Base-by-base conservation (phyloP, 64 coral and sea anemone species). In the Stichodactyla helianthus region DNA sequence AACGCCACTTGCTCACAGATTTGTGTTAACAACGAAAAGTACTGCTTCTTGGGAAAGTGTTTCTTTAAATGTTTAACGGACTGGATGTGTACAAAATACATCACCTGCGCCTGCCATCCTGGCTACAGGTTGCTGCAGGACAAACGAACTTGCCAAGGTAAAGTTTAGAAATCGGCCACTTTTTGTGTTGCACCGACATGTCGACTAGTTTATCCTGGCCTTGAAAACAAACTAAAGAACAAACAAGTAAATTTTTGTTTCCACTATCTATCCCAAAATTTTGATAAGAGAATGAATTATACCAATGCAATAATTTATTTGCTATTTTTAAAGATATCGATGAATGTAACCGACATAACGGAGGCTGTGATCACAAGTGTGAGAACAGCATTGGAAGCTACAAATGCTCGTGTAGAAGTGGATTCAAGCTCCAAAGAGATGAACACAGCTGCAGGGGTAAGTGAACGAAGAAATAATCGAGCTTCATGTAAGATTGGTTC, bases 21-120 rank as follows among this genome's bases (percentile, higher is more conserved):
- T 22, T 94, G 93, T 68, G 60, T 31, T 23, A 78, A 91, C 10
- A 20, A 78, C 16, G 90, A 89, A 5, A 84, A 85, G 58, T 91
- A 87, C 6, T 94, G 93, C 60, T 53, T 91, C 6, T 53, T 90
- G 17, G 93, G 93, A 0, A 88, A 91, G 54, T 94, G 93, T 9
- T 71, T 84, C 68, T 60, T 94, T 14, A 83, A 64, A n/a, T 94
- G 93, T 60, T 13, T 17, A 20, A 79, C 87, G n/a, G 86, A 94
- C 85, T 83, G 71, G 56, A 54, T 94, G 52, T 94, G 93, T 18
- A 94, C 85, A 0, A 91, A 85, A 54, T 94, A 86, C 65, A 86
- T 91, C 6, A 55, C 77, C 16, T 94, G 93, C 35, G 26, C 87
- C 25, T 94, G 93, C 44, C 50, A 77, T 53, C 50, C 79, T 18